A percentile compares a stretch with the other conserved stretches of the same genome.
Conservation (phyloP, 2,888 invertebrate genomes). For the Thera britannica region DNA sequence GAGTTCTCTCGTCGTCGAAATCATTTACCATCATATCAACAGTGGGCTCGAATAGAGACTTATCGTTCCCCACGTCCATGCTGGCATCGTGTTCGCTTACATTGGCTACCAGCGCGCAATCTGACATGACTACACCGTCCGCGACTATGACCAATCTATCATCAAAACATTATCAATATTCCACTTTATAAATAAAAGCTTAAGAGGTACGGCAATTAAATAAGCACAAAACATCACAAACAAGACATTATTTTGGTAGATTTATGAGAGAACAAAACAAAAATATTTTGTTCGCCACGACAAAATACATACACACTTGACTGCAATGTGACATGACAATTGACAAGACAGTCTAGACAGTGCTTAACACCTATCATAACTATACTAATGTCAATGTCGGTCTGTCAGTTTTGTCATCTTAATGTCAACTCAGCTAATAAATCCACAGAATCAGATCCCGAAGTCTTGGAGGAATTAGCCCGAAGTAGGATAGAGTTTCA, state of each 20-base stretch:
- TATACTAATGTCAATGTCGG: no score
- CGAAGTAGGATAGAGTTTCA: no score
- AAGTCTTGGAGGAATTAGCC: no score
- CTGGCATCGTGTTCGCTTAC: conserved; percentile 83
- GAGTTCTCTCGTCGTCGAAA: conserved; percentile 97
- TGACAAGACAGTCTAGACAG: no score
- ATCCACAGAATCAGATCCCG: no score
- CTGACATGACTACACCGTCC: conserved; percentile 80
- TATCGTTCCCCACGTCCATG: conserved; percentile 83
- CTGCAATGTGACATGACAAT: no score
- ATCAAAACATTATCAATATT: conserved; percentile 66
- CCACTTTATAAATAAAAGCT: conserved; percentile 48
- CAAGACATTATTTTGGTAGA: conserved; percentile 59
- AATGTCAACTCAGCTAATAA: no score
- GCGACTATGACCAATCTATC: conserved; percentile 61
- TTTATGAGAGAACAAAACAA: conserved; percentile 69
- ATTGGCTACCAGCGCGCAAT: conserved; percentile 83
- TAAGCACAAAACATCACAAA: conserved; percentile 61
- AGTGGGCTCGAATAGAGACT: conserved; percentile 93
- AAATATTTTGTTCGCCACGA: conserved; percentile 83
- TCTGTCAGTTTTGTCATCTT: no score
- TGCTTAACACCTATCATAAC: no score
- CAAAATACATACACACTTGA: conserved; percentile 24
- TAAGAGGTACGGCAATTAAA: conserved; percentile 50
- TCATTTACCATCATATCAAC: conserved; percentile 99